Percentiles rank a stretch among this genome's conserved stretches.
Evolutionary conservation across 2,113 vertebrate genomes (phyloP).

Genomic region (Crotophaga sulcirostris): DNA sequence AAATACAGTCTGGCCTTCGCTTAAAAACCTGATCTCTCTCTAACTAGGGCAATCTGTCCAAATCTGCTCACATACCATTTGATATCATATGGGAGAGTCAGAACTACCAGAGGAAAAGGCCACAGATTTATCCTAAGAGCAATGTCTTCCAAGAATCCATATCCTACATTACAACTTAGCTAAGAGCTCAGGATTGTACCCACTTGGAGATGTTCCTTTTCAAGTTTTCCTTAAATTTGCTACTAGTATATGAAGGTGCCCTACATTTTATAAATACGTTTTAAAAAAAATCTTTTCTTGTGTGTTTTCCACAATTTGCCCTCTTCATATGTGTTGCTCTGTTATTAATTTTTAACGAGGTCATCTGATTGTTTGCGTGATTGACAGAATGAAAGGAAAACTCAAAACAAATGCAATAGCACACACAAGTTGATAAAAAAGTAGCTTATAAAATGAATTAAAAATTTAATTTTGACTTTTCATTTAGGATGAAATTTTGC

Average conservation of each 20-base stretch:
- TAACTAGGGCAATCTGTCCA: not conserved
- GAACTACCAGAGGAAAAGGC: not conserved
- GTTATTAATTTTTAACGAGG: not conserved
- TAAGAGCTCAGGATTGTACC: not conserved
- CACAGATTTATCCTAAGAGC: not conserved
- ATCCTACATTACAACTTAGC: rapidly evolving
- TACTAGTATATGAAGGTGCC: not conserved
- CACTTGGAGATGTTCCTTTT: not conserved
- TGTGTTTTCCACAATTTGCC: not conserved
- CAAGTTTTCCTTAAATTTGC: not conserved
- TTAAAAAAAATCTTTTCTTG: not conserved
- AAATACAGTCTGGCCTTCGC: not conserved
- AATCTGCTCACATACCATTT: not conserved
- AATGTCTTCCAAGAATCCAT: not conserved
- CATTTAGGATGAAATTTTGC: not conserved
- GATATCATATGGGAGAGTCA: not conserved
- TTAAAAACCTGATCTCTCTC: conserved; percentile 13
- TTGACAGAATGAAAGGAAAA: not conserved
- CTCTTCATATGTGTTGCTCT: not conserved
- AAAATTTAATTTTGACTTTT: not conserved
- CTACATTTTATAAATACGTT: not conserved
- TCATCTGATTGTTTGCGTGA: not conserved
- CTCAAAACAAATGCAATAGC: not conserved
- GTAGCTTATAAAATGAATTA: not conserved
- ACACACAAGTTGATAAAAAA: not conserved